These are phyloP conservation scores for Saccostrea echinata DNA, from an alignment of 1,140 invertebrate species.

Conservation along the genomic window DNA sequence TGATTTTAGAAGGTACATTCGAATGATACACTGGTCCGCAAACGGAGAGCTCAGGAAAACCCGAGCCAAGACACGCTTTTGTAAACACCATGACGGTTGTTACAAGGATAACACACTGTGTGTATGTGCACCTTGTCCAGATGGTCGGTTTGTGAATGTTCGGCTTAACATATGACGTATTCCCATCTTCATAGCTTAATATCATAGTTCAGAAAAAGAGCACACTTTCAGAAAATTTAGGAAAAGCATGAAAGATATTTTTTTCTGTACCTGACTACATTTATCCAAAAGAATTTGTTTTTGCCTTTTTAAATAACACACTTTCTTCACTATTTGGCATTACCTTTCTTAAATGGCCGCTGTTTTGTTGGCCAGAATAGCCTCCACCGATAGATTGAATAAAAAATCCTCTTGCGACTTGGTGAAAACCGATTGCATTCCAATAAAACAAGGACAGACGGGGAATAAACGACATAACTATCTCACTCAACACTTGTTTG, in stretches of 20 bases:
- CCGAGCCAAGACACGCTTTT: conserved; percentile 16
- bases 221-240: conserved; percentile 47
- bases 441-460: conserved; percentile 11
- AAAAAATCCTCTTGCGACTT: conserved; percentile 42
- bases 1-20: not conserved
- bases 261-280: conserved; percentile 6
- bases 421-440: conserved; percentile 23
- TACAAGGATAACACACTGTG: conserved; percentile 23
- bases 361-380: not conserved
- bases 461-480: conserved; percentile 47
- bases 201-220: conserved; percentile 56
- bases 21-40: not conserved
- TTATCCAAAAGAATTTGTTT: conserved; percentile 48
- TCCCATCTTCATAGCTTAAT: conserved; percentile 47
- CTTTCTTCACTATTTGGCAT: conserved; percentile 23
- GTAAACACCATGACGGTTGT: conserved; percentile 38
- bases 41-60: conserved; percentile 14
- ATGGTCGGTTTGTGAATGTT: conserved; percentile 20
- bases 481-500: not conserved
- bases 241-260: conserved; percentile 50
- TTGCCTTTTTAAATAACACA: conserved; percentile 2
- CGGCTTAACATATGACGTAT: conserved; percentile 47
- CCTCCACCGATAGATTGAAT: not conserved
- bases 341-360: conserved; percentile 6
- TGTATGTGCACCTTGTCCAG: conserved; percentile 11